Evolutionary conservation across 64 coral and sea anemone genomes (phyloP), one percentile per base, ranked within the genome.

Genomic region (Acropora yongei): DNA sequence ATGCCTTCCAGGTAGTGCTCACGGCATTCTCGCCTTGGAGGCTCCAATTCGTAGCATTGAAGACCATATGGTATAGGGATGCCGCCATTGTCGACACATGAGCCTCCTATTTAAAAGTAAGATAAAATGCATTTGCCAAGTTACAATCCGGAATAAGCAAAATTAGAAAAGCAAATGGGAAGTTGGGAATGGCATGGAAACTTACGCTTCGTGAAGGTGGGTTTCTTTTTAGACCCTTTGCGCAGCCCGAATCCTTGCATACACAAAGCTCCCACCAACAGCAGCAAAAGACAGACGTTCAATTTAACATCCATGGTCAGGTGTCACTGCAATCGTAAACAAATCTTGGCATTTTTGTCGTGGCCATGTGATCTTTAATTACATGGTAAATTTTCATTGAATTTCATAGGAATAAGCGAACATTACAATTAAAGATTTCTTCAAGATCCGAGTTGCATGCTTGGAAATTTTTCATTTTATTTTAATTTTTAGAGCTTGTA

Each of bases 281-380:
- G 71, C 71, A 73, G 71, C n/a, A 73, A 20, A 73, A 42, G 71
- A 73, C 71, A 73, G 4, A 73, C 71, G 71, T 73, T 73, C 71
- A 73, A 73, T 73, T 73, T 73, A 73, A 73, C n/a, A 73, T 19
- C 71, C 71, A 73, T 73, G 0, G 17, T 73, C 41, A 40, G 71
- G 0, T 73, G 71, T 73, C 71, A 73, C 71, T 73, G 71, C 71
- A 73, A 73, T 73, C 71, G 71, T 40, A 55, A 73, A 73, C 71
- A 73, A 73, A 18, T 73, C 18, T 73, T 73, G 39, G 18, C n/a
- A 73, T 73, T 73, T n/a, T 73, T 73, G 71, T 73, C 71, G 71
- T 73, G 71, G 71, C 71, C 71, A 42, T 73, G 71, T 73, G 40
- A 30, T 73, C 71, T 20, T 73, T 0, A 73, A 30, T 73, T 73